phyloP scores from a whole-genome alignment of 2,113 vertebrate species.

The Calyptomena viridis region DNA sequence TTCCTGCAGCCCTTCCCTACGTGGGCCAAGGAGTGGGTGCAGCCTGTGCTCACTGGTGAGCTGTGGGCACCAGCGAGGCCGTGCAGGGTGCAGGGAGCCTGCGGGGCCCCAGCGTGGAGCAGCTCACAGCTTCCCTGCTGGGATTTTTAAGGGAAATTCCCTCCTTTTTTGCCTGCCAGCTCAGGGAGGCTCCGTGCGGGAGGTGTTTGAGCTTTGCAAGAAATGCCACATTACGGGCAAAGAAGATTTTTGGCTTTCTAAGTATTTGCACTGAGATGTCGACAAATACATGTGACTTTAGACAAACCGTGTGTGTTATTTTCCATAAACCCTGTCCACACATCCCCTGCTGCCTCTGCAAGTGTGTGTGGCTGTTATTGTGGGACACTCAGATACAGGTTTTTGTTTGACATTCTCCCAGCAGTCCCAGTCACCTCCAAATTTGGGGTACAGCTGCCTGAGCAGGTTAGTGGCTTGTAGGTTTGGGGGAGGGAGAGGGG shows the following conservation, averaged over 20 bases:
- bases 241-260: not conserved
- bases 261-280: rapidly evolving
- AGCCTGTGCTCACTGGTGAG: rapidly evolving
- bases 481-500: not conserved
- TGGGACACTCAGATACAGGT: rapidly evolving
- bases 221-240: rapidly evolving
- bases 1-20: rapidly evolving
- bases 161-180: not conserved
- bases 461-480: rapidly evolving
- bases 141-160: not conserved
- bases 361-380: rapidly evolving
- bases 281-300: rapidly evolving
- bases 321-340: rapidly evolving
- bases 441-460: not conserved
- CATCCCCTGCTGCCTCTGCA: rapidly evolving
- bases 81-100: rapidly evolving
- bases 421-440: rapidly evolving
- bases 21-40: rapidly evolving
- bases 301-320: rapidly evolving
- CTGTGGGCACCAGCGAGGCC: not conserved
- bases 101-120: rapidly evolving
- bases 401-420: not conserved
- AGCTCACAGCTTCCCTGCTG: not conserved
- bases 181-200: not conserved
- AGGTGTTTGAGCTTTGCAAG: not conserved